These are phyloP conservation scores for Achatina immaculata DNA, from an alignment of 1,140 invertebrate genomes.

Conservation along the genomic window DNA sequence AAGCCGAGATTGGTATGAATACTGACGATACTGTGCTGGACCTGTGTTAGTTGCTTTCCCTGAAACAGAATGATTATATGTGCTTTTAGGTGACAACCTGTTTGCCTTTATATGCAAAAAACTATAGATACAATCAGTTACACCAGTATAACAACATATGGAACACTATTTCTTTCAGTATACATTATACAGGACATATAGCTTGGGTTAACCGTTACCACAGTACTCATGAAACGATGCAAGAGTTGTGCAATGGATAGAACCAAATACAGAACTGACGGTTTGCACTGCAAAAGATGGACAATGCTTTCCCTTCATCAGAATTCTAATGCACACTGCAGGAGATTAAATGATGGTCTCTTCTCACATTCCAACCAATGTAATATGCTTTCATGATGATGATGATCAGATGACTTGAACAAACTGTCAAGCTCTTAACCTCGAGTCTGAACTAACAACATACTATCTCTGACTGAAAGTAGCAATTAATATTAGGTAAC, in stretches of 20 bases:
- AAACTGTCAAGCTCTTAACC: too few relatives aligned
- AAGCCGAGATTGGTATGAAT: not conserved
- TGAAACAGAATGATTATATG: slow-evolving; percentile 16
- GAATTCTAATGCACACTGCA: too few relatives aligned
- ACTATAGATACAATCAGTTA: not conserved
- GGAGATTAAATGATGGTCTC: too few relatives aligned
- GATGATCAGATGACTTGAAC: too few relatives aligned
- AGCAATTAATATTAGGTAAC: too few relatives aligned
- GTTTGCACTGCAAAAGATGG: too few relatives aligned
- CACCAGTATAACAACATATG: not conserved
- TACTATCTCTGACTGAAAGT: too few relatives aligned
- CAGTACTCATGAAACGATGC: not conserved
- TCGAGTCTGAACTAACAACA: too few relatives aligned
- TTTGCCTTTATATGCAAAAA: not conserved
- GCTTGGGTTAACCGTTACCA: not conserved
- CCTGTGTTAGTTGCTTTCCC: not conserved
- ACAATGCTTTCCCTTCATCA: too few relatives aligned
- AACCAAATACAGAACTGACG: too few relatives aligned
- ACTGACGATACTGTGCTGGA: not conserved
- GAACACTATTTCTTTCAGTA: not conserved
- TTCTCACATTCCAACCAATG: too few relatives aligned
- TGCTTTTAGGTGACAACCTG: not conserved
- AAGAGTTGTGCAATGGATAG: not conserved
- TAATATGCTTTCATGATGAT: too few relatives aligned
- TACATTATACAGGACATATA: not conserved